Base-by-base conservation (phyloP, 2,888 invertebrate species). In the Actias luna region DNA sequence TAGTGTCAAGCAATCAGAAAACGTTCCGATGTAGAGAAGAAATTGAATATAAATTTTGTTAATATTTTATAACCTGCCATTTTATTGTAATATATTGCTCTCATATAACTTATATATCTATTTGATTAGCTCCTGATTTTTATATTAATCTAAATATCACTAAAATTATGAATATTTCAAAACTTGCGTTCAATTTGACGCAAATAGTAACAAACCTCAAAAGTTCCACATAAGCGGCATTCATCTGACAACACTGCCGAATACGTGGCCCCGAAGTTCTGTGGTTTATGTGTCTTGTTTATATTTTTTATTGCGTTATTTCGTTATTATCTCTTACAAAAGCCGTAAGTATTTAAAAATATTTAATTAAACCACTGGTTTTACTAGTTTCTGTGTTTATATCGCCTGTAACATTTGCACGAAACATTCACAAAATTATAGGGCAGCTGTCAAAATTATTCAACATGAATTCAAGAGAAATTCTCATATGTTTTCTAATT, bases 221-320 rank as follows among this genome's bases (percentile, higher is more conserved):
- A 93, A 93, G 88, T 92, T 93, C 93, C 93, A 93, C 93, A 93
- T 93, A 89, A 82, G 87, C 90, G 84, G 73, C 77, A 73, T 76
- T 65, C 67, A 65, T 67, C 82, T 92, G 92, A 87, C 92, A 92
- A 89, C 89, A 88, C 89, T 73, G 83, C 78, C 79, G 84, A 85
- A 92, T 92, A 92, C 92, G 92, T 92, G 92, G 93, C 92, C 90
- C 84, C 83, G 81, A 82, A 79, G 82, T 83, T 84, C 73, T 83
- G 76, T 78, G 82, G 77, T 81, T 82, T 77, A 74, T 81, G 85
- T 78, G 77, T 78, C 84, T 89, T 91, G 89, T 92, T 91, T 90
- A 89, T 89, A 88, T 89, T 89, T 88, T 90, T 88, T 83, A 83
- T 75, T 84, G 81, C 76, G 81, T 71, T 81, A 86, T 78, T 87